Evolutionary conservation across 2,888 invertebrate species (phyloP), one percentile per base, ranked within the genome.

Genomic region (Nymphalis urticae): DNA sequence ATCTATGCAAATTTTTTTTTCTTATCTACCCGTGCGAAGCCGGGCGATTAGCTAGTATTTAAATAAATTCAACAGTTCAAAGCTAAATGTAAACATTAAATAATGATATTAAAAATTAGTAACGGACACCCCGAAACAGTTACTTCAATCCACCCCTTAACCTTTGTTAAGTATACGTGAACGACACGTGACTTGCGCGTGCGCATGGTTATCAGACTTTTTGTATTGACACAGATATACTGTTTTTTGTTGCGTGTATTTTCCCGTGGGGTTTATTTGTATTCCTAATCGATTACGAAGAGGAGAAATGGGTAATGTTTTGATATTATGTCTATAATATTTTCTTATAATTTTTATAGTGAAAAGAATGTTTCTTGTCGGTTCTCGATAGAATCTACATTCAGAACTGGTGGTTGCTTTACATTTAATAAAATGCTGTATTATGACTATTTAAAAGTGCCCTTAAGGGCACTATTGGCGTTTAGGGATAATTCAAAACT

Each of bases 81-180:
- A 13, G 13, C 13, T 42, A 13, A 42, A 42, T 42, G 42, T 13
- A 42, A 4, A 42, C 42, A 42, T 42, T 42, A 42, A 42, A 53
- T 53, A 53, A 53, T 21, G 24, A 53, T 24, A 24, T 53, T 53
- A 53, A 53, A 53, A 53, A 53, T 53, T 53, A 53, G 53, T 53
- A 53, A 53, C 53, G 13, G 24, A 27, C 16, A 32, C 56, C 56
- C 24, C 42, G 4, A 10, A 42, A 42, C 54, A 27, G 27, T 54
- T 13, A 17, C 13, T 32, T 17, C 16, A 16, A 24, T 4, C 32
- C 17, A 16, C 8, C 17, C 17, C 32, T 17, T 32, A 17, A 7
- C 56, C 32, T 7, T 32, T 4, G 21, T n/a, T n/a, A n/a, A 8
- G 2, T 42, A 5, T 42, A 13, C 21, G 58, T 19, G 54, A 17